Conservation (phyloP, 2,797 vertebrate species). For the Dromococcyx pavoninus region DNA sequence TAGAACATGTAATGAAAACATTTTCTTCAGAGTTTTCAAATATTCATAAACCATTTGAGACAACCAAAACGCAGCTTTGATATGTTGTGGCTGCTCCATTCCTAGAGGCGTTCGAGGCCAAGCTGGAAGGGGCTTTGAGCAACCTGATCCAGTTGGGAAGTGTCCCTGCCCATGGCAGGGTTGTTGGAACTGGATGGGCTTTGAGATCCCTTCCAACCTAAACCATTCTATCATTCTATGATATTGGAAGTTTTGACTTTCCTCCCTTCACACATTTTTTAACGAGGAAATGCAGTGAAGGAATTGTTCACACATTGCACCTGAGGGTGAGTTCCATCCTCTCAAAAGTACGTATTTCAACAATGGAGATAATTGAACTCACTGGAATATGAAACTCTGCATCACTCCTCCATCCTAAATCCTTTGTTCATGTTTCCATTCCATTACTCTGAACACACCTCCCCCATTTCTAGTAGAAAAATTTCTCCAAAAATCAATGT, state of each 20-base stretch:
- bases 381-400: background rate
- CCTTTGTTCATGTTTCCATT: background rate
- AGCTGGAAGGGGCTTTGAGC: too few relatives aligned
- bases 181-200: too few relatives aligned
- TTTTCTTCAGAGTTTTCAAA: background rate
- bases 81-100: background rate
- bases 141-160: too few relatives aligned
- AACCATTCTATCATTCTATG: too few relatives aligned
- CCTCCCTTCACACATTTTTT: background rate
- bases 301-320: background rate
- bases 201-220: too few relatives aligned
- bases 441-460: background rate
- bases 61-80: background rate
- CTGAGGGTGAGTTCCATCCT: background rate
- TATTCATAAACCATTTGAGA: background rate
- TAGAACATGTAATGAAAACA: background rate
- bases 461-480: background rate
- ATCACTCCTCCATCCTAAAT: background rate
- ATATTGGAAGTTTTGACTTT: background rate
- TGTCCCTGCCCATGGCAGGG: too few relatives aligned
- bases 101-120: too few relatives aligned
- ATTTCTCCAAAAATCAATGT: background rate
- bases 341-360: accelerated
- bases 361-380: background rate
- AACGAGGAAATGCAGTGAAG: background rate